A percentile compares a stretch with the other conserved stretches of the same genome.
These are phyloP conservation scores for Formica selysi DNA, from an alignment of 1,140 invertebrate species.

Conservation along the genomic window DNA sequence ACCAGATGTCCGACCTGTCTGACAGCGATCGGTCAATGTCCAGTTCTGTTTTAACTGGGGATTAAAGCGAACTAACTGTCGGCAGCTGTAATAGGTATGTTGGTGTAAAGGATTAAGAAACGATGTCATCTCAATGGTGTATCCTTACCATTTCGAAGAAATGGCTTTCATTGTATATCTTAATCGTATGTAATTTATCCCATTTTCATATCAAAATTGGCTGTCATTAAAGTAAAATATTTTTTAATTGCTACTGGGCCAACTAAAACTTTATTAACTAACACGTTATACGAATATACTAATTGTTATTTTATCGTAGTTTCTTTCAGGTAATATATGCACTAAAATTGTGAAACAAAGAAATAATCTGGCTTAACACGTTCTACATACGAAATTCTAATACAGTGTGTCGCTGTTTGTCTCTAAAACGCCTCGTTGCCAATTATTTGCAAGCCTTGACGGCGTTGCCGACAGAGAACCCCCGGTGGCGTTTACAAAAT, in stretches of 20 bases:
- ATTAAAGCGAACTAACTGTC: conserved; percentile 77
- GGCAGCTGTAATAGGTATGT: conserved; percentile 67
- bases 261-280: background rate
- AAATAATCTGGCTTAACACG: background rate
- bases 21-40: conserved; percentile 80
- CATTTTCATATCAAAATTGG: background rate
- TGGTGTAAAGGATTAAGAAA: conserved; percentile 73
- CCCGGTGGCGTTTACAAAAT: conserved; percentile 56
- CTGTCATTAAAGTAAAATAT: background rate
- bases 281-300: background rate
- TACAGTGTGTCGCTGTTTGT: background rate
- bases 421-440: background rate
- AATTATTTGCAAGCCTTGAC: conserved; percentile 27
- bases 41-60: conserved; percentile 79
- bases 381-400: background rate
- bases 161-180: conserved; percentile 1
- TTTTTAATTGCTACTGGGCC: too few species aligned
- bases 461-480: conserved; percentile 2
- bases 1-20: conserved; percentile 76
- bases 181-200: background rate
- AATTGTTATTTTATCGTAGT: background rate
- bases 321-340: background rate
- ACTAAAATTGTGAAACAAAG: background rate
- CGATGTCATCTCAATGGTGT: conserved; percentile 2
- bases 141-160: conserved; percentile 7